Conservation (phyloP, 2,113 vertebrate species). For the Vulpes vulpes region DNA sequence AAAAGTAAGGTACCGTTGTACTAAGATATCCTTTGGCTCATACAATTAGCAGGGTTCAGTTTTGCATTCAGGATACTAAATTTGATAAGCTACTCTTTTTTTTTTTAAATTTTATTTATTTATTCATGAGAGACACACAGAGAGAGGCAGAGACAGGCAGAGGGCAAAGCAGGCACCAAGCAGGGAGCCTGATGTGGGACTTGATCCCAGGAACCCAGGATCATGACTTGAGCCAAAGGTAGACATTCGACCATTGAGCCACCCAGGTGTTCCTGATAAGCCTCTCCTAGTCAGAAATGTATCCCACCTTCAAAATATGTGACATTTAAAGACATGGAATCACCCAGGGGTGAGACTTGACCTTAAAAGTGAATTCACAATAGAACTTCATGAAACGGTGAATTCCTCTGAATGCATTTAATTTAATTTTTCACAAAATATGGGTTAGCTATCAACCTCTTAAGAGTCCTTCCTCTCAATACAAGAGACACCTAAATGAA, state of each 20-base stretch:
- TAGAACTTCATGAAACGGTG: conserved; percentile 6
- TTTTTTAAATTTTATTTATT: too few relatives aligned
- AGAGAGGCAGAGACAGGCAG: too few relatives aligned
- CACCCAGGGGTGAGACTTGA: neutral
- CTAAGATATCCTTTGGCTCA: neutral
- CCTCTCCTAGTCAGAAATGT: neutral
- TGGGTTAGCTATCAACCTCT: neutral
- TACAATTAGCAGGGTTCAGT: neutral
- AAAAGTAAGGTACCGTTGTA: neutral
- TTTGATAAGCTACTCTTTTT: neutral
- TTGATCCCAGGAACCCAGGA: too few relatives aligned
- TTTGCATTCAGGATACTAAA: neutral
- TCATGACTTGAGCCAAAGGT: too few relatives aligned
- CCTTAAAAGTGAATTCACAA: neutral
- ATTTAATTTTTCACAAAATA: conserved; percentile 10
- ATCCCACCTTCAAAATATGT: neutral
- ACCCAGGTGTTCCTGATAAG: neutral
- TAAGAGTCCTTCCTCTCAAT: neutral
- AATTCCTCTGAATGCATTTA: neutral
- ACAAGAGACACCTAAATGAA: neutral
- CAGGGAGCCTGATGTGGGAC: too few relatives aligned
- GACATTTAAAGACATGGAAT: neutral
- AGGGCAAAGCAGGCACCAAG: too few relatives aligned
- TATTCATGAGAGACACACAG: too few relatives aligned
- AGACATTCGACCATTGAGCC: too few relatives aligned